Evolutionary conservation across 1,140 invertebrate species (phyloP), one percentile per base, ranked within the genome.

Genomic region (Cydia splendana): DNA sequence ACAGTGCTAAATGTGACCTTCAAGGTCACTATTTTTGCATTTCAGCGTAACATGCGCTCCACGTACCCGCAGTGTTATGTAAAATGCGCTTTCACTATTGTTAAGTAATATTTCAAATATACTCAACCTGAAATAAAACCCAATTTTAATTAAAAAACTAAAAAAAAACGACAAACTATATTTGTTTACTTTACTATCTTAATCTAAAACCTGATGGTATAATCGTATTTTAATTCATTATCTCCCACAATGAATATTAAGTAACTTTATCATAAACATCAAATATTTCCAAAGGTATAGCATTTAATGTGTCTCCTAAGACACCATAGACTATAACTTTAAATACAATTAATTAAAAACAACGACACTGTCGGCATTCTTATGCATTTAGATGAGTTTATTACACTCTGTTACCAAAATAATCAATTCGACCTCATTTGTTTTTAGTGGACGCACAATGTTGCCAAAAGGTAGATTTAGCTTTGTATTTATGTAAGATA

Each of bases 261-360:
- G n/a, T 24, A 71, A 15, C 34, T 1, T 67, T 69, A 42, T 42
- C 67, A 9, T 71, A 7, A 71, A n/a, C 67, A 42, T 71, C 34
- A 71, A 38, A n/a, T 18, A 42, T 42, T 42, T 18, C 2, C 30
- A 38, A 69, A n/a, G 12, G 5, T 38, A 18, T 53, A 53, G 6
- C n/a, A 53, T 53, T 69, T 71, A n/a, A 71, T 67, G 65, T 71
- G 67, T 42, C 45, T 71, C n/a, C n/a, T 71, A 42, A 38, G 15
- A 53, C 15, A 38, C 7, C 34, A 71, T 38, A 38, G 13, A 67
- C 9, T 67, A 15, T 30, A 67, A 34, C 15, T n/a, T 13, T 65
- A 67, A 67, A 65, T 30, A 65, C 24, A 24, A 65, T 65, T 69
- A n/a, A 38, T 10, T 62, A 62, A 24, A 24, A 62, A 2, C 4